These are phyloP conservation scores for Melanocharis versteri DNA, from an alignment of 2,113 vertebrate species.

Conservation along the genomic window DNA sequence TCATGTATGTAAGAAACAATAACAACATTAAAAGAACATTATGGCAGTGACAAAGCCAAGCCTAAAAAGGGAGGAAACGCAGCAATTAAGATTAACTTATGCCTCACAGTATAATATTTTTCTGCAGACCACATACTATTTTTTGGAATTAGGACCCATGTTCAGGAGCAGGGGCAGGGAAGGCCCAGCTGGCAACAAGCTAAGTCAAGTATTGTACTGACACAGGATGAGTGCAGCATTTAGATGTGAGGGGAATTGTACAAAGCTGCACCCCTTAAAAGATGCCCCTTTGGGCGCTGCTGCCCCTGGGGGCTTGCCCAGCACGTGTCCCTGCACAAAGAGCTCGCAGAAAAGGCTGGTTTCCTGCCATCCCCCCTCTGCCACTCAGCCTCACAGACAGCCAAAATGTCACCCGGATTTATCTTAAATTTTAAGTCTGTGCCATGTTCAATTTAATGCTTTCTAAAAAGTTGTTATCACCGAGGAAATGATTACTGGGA, in stretches of 20 bases:
- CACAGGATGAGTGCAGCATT: neutral
- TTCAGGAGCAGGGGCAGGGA: neutral
- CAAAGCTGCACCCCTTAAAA: neutral
- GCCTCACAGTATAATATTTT: neutral
- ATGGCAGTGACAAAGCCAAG: constrained; percentile 25
- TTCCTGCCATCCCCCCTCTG: neutral
- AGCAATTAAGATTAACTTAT: constrained; percentile 35
- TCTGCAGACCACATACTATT: neutral
- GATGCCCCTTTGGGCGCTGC: neutral
- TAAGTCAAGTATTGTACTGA: neutral
- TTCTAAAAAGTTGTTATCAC: constrained; percentile 3
- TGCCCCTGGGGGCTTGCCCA: neutral
- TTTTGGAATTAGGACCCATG: constrained; percentile 39
- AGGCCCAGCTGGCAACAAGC: neutral
- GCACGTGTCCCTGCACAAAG: neutral
- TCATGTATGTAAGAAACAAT: neutral
- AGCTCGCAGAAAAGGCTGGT: neutral
- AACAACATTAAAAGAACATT: constrained; percentile 51
- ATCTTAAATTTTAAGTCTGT: neutral
- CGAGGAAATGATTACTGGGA: constrained; percentile 13
- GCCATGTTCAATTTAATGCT: constrained; percentile 21
- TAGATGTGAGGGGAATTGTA: neutral
- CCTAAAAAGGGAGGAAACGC: neutral
- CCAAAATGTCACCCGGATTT: neutral
- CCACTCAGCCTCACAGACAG: neutral